phyloP scores from a whole-genome alignment of 92 coral and sea anemone species.

The Scolanthus callimorphus region DNA sequence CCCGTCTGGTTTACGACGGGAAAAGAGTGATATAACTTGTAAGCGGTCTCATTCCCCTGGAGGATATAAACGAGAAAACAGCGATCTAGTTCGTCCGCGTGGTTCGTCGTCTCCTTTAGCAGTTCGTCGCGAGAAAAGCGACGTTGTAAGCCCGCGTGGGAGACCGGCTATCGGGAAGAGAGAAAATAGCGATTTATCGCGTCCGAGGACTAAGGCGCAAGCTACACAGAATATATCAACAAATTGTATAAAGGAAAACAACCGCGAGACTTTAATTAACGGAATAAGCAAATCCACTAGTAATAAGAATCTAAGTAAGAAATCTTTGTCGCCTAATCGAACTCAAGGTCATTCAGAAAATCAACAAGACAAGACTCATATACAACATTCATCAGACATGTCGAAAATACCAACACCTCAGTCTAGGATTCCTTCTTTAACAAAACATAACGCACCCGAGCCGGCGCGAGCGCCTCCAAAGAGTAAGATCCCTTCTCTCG shows the following conservation, averaged over 20 bases:
- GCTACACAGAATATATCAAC: constrained; percentile 1
- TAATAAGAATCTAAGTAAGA: not conserved
- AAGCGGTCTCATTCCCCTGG: constrained; percentile 49
- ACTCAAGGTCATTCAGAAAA: not conserved
- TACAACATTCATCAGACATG: constrained; percentile 43
- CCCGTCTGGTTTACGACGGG: constrained; percentile 18
- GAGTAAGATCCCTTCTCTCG: constrained; percentile 77
- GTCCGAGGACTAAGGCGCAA: constrained; percentile 4
- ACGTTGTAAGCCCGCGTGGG: constrained; percentile 8
- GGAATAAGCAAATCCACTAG: not conserved
- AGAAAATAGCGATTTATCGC: constrained; percentile 36
- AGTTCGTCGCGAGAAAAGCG: constrained; percentile 57
- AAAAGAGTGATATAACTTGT: constrained; percentile 23
- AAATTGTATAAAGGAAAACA: not conserved
- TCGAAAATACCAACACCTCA: constrained; percentile 82
- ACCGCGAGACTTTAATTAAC: not conserved
- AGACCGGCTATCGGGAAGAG: constrained; percentile 41
- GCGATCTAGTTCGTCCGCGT: constrained; percentile 37
- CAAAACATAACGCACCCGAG: constrained; percentile 30
- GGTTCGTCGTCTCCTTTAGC: constrained; percentile 45
- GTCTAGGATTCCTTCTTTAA: constrained; percentile 68
- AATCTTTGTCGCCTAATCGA: not conserved
- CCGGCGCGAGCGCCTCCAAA: constrained; percentile 56
- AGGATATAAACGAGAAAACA: constrained; percentile 33
- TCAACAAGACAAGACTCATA: constrained; percentile 24